Evolutionary conservation across 2,797 vertebrate species (phyloP).

Genomic region (Danio aesculapii): DNA sequence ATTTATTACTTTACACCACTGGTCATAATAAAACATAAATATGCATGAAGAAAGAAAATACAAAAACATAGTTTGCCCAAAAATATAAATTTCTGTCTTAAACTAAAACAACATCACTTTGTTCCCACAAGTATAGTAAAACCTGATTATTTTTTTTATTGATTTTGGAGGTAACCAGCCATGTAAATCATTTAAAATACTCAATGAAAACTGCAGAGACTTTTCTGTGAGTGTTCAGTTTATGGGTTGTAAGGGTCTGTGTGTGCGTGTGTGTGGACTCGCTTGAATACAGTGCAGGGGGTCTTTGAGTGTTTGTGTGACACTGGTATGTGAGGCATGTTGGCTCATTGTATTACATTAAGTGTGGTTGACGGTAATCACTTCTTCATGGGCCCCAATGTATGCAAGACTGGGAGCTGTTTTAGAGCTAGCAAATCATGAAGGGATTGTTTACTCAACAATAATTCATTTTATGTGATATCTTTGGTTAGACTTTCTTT

Average conservation of each 20-base stretch:
- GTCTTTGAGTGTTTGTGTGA: conserved; percentile 50
- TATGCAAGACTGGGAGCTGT: conserved; percentile 13
- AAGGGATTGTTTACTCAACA: background rate
- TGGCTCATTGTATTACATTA: conserved; percentile 69
- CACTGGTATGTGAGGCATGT: conserved; percentile 74
- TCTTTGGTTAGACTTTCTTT: background rate
- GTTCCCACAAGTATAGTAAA: no score
- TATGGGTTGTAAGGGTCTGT: conserved; percentile 51
- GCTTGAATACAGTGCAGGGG: conserved; percentile 40
- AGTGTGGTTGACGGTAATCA: conserved; percentile 61
- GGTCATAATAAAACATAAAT: background rate
- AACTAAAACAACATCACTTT: background rate
- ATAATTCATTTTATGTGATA: background rate
- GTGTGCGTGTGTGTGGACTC: conserved; percentile 62
- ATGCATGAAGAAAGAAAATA: background rate
- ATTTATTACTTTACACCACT: no score
- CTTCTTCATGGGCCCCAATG: conserved; percentile 33
- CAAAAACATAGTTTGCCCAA: background rate
- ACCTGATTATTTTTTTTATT: no score
- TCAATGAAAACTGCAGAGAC: no score
- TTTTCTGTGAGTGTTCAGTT: background rate
- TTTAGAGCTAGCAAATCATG: background rate
- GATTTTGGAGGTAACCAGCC: no score
- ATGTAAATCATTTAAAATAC: no score
- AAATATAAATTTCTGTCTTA: background rate